These are phyloP conservation scores for Stegana nigrithorax DNA, from an alignment of 2,888 invertebrate genomes.

Conservation along the genomic window DNA sequence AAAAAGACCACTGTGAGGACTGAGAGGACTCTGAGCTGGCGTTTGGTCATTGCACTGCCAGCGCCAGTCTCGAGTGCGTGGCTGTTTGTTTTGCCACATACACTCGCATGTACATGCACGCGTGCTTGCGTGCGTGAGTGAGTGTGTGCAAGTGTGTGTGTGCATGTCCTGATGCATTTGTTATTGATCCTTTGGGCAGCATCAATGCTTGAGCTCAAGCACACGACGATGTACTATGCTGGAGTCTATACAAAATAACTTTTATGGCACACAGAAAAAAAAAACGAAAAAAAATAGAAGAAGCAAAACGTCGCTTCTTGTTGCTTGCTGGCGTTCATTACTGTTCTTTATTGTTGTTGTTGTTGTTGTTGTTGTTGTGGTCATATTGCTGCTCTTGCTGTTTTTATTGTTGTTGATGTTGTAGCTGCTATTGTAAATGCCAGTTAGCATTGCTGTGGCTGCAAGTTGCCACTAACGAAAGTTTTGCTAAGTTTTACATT, in stretches of 20 bases:
- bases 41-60: constrained; percentile 5
- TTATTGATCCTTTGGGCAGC: constrained; percentile 18
- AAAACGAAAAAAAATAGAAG: neutral
- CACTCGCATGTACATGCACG: neutral
- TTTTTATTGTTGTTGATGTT: constrained; percentile 13
- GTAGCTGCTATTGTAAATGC: neutral
- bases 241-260: neutral
- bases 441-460: neutral
- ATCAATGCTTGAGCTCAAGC: constrained; percentile 5
- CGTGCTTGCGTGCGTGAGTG: neutral
- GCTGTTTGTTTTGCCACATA: constrained; percentile 1
- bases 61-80: constrained; percentile 1
- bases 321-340: constrained; percentile 18
- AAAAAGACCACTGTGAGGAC: too few relatives aligned
- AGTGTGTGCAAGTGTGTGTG: neutral
- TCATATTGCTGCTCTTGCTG: constrained; percentile 17
- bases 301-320: neutral
- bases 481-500: too few relatives aligned
- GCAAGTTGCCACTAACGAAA: constrained; percentile 1
- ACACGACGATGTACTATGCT: neutral
- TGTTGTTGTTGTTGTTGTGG: constrained; percentile 13
- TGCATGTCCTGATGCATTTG: constrained; percentile 4
- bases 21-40: too few relatives aligned
- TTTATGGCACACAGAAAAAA: neutral
- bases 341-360: constrained; percentile 14